Evolutionary conservation across 1,140 invertebrate species (phyloP).

Genomic region (Sipha flava): DNA sequence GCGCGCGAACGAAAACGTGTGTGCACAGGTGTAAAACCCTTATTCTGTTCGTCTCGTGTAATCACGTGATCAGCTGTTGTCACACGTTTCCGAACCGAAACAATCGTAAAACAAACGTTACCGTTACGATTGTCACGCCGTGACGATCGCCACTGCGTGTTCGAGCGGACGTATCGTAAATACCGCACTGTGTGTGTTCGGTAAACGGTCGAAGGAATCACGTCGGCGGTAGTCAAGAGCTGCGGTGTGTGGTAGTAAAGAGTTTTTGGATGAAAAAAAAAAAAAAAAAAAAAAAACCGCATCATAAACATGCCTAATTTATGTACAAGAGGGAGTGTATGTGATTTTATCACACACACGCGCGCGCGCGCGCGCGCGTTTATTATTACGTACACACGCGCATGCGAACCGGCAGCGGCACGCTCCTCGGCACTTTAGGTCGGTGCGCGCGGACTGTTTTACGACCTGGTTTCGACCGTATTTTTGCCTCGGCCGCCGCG

Average conservation of each 20-base stretch:
- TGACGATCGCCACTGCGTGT: too few species aligned
- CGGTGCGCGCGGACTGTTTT: constrained; percentile 11
- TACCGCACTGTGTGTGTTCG: too few species aligned
- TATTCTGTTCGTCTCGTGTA: too few species aligned
- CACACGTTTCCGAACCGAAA: too few species aligned
- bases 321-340: neutral
- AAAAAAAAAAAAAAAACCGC: neutral
- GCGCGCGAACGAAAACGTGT: too few species aligned
- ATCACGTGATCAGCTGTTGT: too few species aligned
- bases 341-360: constrained; percentile 16
- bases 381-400: too few species aligned
- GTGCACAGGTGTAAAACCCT: too few species aligned
- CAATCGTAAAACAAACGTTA: too few species aligned
- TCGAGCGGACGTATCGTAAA: too few species aligned
- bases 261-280: neutral
- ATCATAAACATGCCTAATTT: constrained; percentile 23
- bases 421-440: constrained; percentile 29
- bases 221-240: neutral
- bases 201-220: neutral
- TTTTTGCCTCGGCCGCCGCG: constrained; percentile 14
- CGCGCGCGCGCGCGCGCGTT: neutral
- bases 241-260: too few species aligned
- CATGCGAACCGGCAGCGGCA: neutral
- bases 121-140: too few species aligned
- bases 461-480: constrained; percentile 32